A percentile compares a stretch with the other conserved stretches of the same genome.
Evolutionary conservation across 1,140 invertebrate genomes (phyloP).

Genomic region (Chionoecetes opilio): DNA sequence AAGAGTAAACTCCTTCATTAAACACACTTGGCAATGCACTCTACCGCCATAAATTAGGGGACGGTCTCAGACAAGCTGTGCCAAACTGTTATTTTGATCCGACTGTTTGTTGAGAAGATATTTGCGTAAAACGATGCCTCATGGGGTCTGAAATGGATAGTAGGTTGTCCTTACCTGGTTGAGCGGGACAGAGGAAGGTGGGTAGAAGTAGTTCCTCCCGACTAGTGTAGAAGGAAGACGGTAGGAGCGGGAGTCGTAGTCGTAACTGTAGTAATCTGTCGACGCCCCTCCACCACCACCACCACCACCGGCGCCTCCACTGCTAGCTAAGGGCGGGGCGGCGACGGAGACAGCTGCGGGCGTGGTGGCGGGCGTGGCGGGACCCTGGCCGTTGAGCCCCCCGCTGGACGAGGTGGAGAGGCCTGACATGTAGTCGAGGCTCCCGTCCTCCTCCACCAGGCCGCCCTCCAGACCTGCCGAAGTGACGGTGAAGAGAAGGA

Average conservation of each 20-base stretch:
- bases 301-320: conserved; percentile 33
- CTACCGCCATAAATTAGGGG: too few species aligned
- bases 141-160: too few species aligned
- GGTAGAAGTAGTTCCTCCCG: conserved; percentile 69
- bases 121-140: too few species aligned
- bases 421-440: conserved; percentile 67
- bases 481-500: not conserved
- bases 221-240: conserved; percentile 63
- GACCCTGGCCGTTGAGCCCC: not conserved
- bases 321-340: not conserved
- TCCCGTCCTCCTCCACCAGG: conserved; percentile 69
- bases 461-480: conserved; percentile 62
- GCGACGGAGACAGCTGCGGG: not conserved
- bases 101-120: too few species aligned
- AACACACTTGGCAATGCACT: too few species aligned
- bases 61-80: too few species aligned
- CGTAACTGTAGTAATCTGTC: conserved; percentile 60
- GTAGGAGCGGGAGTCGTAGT: conserved; percentile 66
- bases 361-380: not conserved
- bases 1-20: too few species aligned
- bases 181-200: conserved; percentile 55
- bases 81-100: too few species aligned
- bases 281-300: not conserved
- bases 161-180: conserved; percentile 58
- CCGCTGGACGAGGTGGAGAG: not conserved